Evolutionary conservation across 2,888 invertebrate genomes (phyloP), one percentile per base, ranked within the genome.

Genomic region (Atherix ibis): DNA sequence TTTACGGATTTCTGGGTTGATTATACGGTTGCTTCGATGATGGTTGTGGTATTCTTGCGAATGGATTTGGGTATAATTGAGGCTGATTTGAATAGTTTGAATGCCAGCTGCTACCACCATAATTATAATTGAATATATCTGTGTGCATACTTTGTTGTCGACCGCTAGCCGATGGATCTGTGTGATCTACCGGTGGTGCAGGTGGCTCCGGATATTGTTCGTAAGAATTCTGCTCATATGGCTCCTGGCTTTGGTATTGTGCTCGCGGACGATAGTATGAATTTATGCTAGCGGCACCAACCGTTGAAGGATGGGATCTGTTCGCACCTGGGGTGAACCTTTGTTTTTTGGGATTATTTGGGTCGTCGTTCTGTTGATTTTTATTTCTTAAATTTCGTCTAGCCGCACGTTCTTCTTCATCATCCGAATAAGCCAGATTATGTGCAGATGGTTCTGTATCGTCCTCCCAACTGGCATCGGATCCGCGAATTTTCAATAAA

Each of bases 391-490:
- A 45, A 3, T 62, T 54, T 35, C 51, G 53, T 35, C 62, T 64
- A 1, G 68, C 68, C 38, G 55, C 53, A 12, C 71, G 65, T 50
- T 91, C 91, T 39, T 77, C 71, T 48, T 92, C 92, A 52, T 92
- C 92, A 53, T 91, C 91, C 0, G 91, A 92, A 58, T 71, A 89
- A 18, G 88, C 88, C 2, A 75, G 45, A 42, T 69, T 71, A 46
- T 69, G 68, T 1, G 66, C 61, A 1, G 89, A 89, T 10, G 76
- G 72, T 54, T 92, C 92, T 28, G 75, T 62, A 53, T 88, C 83
- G 52, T 84, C 69, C 44, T 77, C 69, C 80, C 87, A 89, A 1
- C 85, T 82, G 1, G 89, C 89, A 65, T 94, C 92, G 1, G 78
- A 79, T 4, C 88, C 91, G 59, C 77, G 82, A 36, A 75, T 57